Percentiles rank a stretch among this genome's conserved stretches.
Conservation (phyloP, 2,888 invertebrate species). For the Hypolimnas misippus region DNA sequence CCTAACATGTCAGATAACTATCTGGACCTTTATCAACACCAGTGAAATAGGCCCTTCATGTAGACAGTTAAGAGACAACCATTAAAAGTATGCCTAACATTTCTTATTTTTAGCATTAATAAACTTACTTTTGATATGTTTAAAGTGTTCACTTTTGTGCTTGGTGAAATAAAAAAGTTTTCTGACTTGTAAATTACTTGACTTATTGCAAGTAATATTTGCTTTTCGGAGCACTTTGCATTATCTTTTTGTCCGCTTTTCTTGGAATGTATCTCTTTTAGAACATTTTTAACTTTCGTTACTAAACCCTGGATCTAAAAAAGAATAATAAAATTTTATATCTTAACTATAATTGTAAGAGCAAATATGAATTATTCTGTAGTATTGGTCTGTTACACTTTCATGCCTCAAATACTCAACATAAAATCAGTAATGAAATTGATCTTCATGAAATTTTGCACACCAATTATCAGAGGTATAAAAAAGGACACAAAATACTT, state of each 20-base stretch:
- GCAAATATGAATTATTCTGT: not conserved
- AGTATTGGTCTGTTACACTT: too few relatives aligned
- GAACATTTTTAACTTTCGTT: slow-evolving; percentile 45
- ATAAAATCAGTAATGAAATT: too few relatives aligned
- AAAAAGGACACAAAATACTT: too few relatives aligned
- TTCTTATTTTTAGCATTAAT: not conserved
- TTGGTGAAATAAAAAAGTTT: slow-evolving; percentile 48
- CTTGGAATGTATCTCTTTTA: slow-evolving; percentile 36
- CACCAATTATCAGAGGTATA: too few relatives aligned
- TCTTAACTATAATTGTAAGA: not conserved
- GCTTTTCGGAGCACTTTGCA: slow-evolving; percentile 42
- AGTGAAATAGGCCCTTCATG: too few relatives aligned
- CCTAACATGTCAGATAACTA: too few relatives aligned
- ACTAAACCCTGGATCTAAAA: slow-evolving; percentile 51
- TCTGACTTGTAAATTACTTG: slow-evolving; percentile 55
- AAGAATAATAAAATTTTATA: slow-evolving; percentile 18
- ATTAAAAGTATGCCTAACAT: too few relatives aligned
- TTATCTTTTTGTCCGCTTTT: slow-evolving; percentile 10
- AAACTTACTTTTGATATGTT: slow-evolving; percentile 56
- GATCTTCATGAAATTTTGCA: too few relatives aligned
- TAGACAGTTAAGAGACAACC: too few relatives aligned
- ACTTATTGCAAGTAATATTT: slow-evolving; percentile 56
- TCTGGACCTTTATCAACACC: too few relatives aligned
- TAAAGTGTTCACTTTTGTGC: slow-evolving; percentile 55
- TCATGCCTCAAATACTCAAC: too few relatives aligned